Base-by-base conservation (phyloP, 2,888 invertebrate genomes). In the Megalurothrips usitatus region DNA sequence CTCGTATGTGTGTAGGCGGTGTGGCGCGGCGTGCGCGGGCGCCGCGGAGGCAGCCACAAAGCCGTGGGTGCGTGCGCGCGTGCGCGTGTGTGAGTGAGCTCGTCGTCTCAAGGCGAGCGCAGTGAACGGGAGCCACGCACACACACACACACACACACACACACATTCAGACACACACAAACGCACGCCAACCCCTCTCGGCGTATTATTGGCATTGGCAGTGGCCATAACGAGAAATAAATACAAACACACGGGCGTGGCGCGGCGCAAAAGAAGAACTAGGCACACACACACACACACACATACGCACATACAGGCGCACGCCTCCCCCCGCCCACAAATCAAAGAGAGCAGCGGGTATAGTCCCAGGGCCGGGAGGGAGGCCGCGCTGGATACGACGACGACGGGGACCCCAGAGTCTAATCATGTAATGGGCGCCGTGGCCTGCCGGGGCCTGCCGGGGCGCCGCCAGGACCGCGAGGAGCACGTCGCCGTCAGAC, bases 191-290 rank as follows among this genome's bases (percentile, higher is more conserved):
- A 9, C 58, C 58, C 58, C 58, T 17, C 17, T 19, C 52, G n/a
- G 34, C 19, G 58, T 19, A 58, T 58, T 58, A 58, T 58, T 43
- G 34, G 34, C 34, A 43, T 43, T 58, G 58, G 58, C 58, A 58
- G 58, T 58, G 58, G 58, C 58, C 58, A 58, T 58, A 58, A 58
- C 58, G 58, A 58, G 58, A 58, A 58, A 58, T 58, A 58, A 58
- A 58, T 58, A 58, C 58, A 58, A 58, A 58, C 58, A 58, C 58
- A 19, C 11, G 52, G 52, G 58, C 19, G 17, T 1, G 19, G 58
- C 58, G 58, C 58, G 52, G 68, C 1, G 68, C 26, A 75, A 75
- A 26, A 75, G 26, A 75, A 26, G 58, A 58, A 58, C 6, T 58
- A 58, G 14, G 1, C 58, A 19, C 52, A 19, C 58, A 19, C 58